A percentile compares a stretch with the other conserved stretches of the same genome.
phyloP scores from a whole-genome alignment of 2,888 invertebrate genomes.

The Zeuzera pyrina region DNA sequence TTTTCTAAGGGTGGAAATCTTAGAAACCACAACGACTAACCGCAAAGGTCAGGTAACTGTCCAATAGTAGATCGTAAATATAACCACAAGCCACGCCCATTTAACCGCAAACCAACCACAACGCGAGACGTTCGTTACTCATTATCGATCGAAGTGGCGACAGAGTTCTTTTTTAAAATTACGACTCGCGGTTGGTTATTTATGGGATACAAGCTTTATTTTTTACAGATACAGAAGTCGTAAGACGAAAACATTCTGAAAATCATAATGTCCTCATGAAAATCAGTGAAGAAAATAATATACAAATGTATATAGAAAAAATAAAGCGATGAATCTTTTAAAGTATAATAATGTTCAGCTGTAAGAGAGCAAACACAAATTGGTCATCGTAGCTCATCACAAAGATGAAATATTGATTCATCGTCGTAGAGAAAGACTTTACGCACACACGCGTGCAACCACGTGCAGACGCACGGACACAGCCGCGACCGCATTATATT shows the following conservation, averaged over 20 bases:
- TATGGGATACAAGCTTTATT: too few species aligned
- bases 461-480: constrained; percentile 62
- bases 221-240: neutral
- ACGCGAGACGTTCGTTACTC: constrained; percentile 62
- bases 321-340: too few species aligned
- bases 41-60: constrained; percentile 71
- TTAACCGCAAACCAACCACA: constrained; percentile 78
- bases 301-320: too few species aligned
- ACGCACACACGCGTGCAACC: constrained; percentile 44
- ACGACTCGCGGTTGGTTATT: constrained; percentile 29
- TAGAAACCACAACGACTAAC: constrained; percentile 76
- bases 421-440: constrained; percentile 51
- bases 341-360: too few species aligned
- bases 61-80: constrained; percentile 74
- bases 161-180: constrained; percentile 50
- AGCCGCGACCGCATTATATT: constrained; percentile 68
- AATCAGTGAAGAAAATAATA: too few species aligned
- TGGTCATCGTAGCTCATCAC: constrained; percentile 42
- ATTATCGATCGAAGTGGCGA: constrained; percentile 54
- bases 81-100: constrained; percentile 76
- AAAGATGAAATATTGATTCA: constrained; percentile 70
- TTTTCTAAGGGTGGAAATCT: constrained; percentile 71
- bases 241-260: too few species aligned
- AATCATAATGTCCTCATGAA: too few species aligned
- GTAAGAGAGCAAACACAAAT: constrained; percentile 19